These are phyloP conservation scores for Drosophila lacteicornis DNA, from an alignment of 1,140 invertebrate species.

Conservation along the genomic window DNA sequence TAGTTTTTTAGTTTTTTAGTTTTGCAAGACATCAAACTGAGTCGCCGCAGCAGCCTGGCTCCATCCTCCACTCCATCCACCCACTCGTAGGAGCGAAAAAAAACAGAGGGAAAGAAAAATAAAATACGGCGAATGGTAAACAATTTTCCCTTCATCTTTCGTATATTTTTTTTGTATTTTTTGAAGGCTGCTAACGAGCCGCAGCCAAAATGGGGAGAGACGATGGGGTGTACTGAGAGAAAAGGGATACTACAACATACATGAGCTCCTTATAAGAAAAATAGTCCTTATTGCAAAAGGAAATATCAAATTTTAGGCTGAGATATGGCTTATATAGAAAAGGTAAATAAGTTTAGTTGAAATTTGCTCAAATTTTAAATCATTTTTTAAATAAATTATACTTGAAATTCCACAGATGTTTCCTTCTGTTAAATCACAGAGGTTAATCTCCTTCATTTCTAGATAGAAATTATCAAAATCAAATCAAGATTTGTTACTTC, in stretches of 20 bases:
- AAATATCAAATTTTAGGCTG: no score
- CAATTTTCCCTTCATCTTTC: slow-evolving; percentile 25
- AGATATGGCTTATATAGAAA: no score
- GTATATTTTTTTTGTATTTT: slow-evolving; percentile 4
- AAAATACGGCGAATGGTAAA: slow-evolving; percentile 17
- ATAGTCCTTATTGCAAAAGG: no score
- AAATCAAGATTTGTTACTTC: no score
- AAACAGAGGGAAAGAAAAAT: slow-evolving; percentile 5
- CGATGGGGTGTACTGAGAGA: background rate
- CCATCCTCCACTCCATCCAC: no score
- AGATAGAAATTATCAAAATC: background rate
- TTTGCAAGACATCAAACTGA: slow-evolving; percentile 51
- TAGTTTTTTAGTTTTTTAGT: slow-evolving; percentile 57
- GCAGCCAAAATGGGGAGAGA: background rate
- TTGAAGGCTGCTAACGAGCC: slow-evolving; percentile 15
- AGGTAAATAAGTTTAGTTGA: no score
- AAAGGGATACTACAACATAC: background rate
- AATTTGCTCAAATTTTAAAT: no score
- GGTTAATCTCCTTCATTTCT: background rate
- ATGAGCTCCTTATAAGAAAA: no score
- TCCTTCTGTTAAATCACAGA: background rate
- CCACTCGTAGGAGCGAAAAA: background rate
- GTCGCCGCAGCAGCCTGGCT: slow-evolving; percentile 5
- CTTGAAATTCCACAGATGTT: no score
- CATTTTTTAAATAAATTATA: no score